Evolutionary conservation across 2,797 vertebrate species (phyloP).

Genomic region (Siniperca scherzeri): DNA sequence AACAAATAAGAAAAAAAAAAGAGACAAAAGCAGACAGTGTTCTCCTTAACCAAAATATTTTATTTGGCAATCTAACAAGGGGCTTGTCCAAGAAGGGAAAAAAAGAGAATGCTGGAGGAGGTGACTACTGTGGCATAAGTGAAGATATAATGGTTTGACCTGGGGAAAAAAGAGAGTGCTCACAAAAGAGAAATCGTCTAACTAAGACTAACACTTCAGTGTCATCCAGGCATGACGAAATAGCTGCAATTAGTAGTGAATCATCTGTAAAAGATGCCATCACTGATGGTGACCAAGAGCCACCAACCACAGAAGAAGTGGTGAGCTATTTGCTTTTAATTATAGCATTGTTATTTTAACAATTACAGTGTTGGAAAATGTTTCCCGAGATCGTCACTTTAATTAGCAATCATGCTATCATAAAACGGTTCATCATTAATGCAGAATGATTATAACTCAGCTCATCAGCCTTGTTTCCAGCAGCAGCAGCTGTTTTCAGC

Average conservation of each 20-base stretch:
- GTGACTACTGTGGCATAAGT: background rate
- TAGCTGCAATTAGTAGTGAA: background rate
- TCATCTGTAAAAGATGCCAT: background rate
- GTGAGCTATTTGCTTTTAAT: too few relatives aligned
- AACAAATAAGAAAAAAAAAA: background rate
- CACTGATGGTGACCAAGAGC: constrained; percentile 1
- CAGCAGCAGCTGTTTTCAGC: too few relatives aligned
- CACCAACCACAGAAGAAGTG: background rate
- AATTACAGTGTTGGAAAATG: background rate
- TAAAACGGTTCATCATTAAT: background rate
- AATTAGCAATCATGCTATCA: background rate
- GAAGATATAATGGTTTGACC: constrained; percentile 6
- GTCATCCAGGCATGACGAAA: constrained; percentile 9
- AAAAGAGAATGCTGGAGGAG: background rate
- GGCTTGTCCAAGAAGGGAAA: background rate
- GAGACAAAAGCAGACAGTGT: background rate
- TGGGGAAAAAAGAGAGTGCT: background rate
- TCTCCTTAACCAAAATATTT: background rate
- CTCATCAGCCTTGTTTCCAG: too few relatives aligned
- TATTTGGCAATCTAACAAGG: background rate
- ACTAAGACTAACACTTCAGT: background rate
- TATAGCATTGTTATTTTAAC: too few relatives aligned
- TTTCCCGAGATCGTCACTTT: background rate
- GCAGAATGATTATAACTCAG: background rate
- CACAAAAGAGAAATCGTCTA: background rate